phyloP scores from a whole-genome alignment of 2,888 invertebrate genomes.

The Maniola hyperantus region DNA sequence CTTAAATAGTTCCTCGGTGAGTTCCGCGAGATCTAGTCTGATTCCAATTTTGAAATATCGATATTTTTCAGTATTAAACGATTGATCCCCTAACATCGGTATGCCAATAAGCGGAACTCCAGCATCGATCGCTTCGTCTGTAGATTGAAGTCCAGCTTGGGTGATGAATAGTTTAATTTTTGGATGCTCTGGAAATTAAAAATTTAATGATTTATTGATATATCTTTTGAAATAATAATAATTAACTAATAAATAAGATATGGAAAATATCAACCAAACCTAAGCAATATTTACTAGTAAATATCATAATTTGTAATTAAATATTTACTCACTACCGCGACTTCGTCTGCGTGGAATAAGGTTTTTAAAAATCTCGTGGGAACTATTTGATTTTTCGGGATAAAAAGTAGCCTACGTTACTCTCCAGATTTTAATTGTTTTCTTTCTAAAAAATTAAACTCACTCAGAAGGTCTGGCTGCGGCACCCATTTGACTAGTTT shows the following conservation, averaged over 20 bases:
- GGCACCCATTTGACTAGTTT: slow-evolving; percentile 63
- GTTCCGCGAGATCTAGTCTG: slow-evolving; percentile 29
- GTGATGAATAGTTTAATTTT: slow-evolving; percentile 65
- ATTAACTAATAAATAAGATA: too few species aligned
- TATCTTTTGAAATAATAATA: too few species aligned
- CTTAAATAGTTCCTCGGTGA: slow-evolving; percentile 42
- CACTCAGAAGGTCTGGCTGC: slow-evolving; percentile 57
- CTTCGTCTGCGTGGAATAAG: too few species aligned
- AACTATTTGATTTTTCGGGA: neutral
- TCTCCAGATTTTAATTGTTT: too few species aligned
- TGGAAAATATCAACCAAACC: too few species aligned
- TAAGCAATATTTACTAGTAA: too few species aligned
- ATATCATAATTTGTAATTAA: too few species aligned
- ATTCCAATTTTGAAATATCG: slow-evolving; percentile 29
- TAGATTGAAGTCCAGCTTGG: slow-evolving; percentile 67
- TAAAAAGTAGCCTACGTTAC: neutral
- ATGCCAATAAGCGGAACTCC: slow-evolving; percentile 62
- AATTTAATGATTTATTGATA: too few species aligned
- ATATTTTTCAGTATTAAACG: slow-evolving; percentile 46
- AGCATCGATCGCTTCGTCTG: slow-evolving; percentile 63
- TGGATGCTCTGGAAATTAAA: slow-evolving; percentile 54
- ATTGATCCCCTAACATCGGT: slow-evolving; percentile 65
- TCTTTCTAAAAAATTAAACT: slow-evolving; percentile 34
- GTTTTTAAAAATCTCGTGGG: neutral
- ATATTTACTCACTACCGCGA: too few species aligned